Evolutionary conservation across 1,140 invertebrate genomes (phyloP), one percentile per base, ranked within the genome.

Genomic region (Limonius californicus): DNA sequence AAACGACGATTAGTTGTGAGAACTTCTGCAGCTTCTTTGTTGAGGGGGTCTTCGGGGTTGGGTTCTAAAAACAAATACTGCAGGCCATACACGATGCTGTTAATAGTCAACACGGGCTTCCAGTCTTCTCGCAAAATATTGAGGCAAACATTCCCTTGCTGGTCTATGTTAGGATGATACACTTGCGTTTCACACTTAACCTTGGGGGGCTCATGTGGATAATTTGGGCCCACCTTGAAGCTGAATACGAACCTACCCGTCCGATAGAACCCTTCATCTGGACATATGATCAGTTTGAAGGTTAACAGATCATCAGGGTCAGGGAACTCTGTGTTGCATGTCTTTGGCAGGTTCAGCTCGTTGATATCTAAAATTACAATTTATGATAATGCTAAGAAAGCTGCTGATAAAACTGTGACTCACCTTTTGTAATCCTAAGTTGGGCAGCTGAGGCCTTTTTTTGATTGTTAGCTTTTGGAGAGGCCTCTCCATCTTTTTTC

Each of bases 1-100:
- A 94, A 81, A 71, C 94, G 85, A 77, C 93, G 82, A 78, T 98
- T 98, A 73, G 88, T 95, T 76, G 97, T 94, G 59, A 99, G 82
- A 27, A 98, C 94, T 77, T 98, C 95, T 16, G 97, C 97, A n/a
- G 97, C 97, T 81, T 99, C 96, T 83, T 98, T 98, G 77, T 99
- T 99, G 58, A 99, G 77, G 20, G 96, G 97, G 83, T 99, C 97
- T 81, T 99, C 96, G 12, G 96, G 94, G 81, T 98, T 99, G 47
- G 97, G 97, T 82, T 99, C 97, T 84, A 98, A 81, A 76, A 99
- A 98, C 68, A 98, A 86, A 86, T 97, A 98, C 76, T 98, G 95
- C 68, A 99, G 83, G 67, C 96, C 96, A 85, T 98, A 98, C 54
- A 99, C 92, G 79, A 99, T 95, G 61, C 95, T 96, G 78, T 97